Base-by-base conservation (phyloP, 2,888 invertebrate species). In the Lasioglossum pauxillum region DNA sequence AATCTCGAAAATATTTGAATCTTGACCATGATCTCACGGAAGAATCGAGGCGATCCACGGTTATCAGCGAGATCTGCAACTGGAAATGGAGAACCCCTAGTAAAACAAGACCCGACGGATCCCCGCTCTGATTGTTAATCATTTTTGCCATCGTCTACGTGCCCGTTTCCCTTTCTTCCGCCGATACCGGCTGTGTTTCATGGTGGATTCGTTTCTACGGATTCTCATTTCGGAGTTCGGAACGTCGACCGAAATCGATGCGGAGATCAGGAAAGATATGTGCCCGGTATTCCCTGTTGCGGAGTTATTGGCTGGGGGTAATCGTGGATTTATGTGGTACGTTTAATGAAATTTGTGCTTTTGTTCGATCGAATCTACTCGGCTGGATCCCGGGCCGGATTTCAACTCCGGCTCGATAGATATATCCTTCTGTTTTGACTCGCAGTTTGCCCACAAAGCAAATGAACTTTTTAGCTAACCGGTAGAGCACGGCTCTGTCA, bases 271-370 rank as follows among this genome's bases (percentile, higher is more conserved):
- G 12, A 41, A 78, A 75, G 85, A 86, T 86, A 84, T 44, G 77
- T 80, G 76, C 53, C 38, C 75, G 49, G 57, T 77, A 76, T 76
- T 73, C 83, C 46, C 79, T 85, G 75, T 85, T 85, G 53, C 77
- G 38, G 41, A 81, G 75, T 78, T 80, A 86, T 85, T 78, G 85
- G 78, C 72, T 53, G 38, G 38, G 72, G 84, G 73, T 73, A 83
- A 85, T 79, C 78, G 85, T 46, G 84, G 73, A 85, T 85, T 85
- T 85, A 85, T 85, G 84, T 49, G 72, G 79, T 8, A 19, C 31
- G 73, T 79, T 79, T 79, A 85, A 85, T 85, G 85, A 85, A 85
- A 83, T 85, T 79, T 73, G 72, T 75, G 84, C 84, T n/a, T 73
- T 73, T 73, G 67, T 72, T 57, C 71, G 78, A 79, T 46, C 78